phyloP scores from a whole-genome alignment of 2,888 invertebrate genomes.

The Andrena chrysosceles region DNA sequence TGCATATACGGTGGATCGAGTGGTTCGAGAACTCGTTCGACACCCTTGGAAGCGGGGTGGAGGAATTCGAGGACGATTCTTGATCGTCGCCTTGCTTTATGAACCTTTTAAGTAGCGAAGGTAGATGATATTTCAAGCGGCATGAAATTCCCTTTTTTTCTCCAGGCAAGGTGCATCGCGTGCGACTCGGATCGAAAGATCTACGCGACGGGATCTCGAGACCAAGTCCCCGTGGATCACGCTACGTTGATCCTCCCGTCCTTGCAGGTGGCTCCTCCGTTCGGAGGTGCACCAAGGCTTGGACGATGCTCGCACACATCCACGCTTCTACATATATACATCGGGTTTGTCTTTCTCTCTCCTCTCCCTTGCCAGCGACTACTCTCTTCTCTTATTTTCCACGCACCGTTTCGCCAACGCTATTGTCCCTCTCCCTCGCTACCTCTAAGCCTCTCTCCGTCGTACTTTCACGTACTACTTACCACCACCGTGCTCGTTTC shows the following conservation, averaged over 20 bases:
- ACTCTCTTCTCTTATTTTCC: conserved; percentile 27
- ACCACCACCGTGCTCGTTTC: conserved; percentile 37
- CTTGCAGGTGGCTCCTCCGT: conserved; percentile 73
- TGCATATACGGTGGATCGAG: too few relatives aligned
- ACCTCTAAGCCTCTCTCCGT: conserved; percentile 7
- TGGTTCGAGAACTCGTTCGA: too few relatives aligned
- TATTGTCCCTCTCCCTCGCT: conserved; percentile 3
- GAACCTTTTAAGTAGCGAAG: too few relatives aligned
- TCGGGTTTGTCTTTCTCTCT: conserved; percentile 19
- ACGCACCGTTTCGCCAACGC: conserved; percentile 36
- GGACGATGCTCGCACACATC: conserved; percentile 37
- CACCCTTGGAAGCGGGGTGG: too few relatives aligned
- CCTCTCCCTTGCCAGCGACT: background rate
- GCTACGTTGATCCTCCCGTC: conserved; percentile 47
- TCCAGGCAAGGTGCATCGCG: background rate
- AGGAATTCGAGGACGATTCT: too few relatives aligned
- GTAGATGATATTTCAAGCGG: too few relatives aligned
- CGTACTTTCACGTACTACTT: conserved; percentile 30
- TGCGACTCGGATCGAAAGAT: conserved; percentile 31
- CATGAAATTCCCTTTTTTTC: background rate
- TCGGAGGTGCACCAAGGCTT: conserved; percentile 70
- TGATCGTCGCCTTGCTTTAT: too few relatives aligned
- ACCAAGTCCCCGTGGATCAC: conserved; percentile 44
- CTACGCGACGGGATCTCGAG: conserved; percentile 31
- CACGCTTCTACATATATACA: background rate